These are phyloP conservation scores for Drosophila mayri DNA, from an alignment of 1,140 invertebrate species.

Conservation along the genomic window DNA sequence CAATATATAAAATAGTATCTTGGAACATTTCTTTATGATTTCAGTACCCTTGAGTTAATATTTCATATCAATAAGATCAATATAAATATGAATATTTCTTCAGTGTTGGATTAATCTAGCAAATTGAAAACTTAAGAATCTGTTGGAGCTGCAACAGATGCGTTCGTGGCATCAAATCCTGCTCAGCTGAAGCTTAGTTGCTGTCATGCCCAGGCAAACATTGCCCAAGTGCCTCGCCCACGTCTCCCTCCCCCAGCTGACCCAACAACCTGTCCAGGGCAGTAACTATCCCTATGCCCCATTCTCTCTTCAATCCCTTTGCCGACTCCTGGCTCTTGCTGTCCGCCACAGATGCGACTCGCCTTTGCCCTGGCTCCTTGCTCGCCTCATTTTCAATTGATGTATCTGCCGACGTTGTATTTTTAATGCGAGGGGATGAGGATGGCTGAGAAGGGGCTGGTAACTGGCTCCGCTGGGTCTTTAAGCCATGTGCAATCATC, in stretches of 20 bases:
- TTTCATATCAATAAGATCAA: too few relatives aligned
- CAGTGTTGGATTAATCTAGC: conserved; percentile 10
- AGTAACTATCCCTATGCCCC: conserved; percentile 15
- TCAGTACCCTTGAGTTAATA: too few relatives aligned
- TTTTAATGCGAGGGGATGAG: conserved; percentile 48
- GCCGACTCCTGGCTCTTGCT: conserved; percentile 30
- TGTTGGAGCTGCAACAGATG: conserved; percentile 49
- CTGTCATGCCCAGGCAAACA: conserved; percentile 40
- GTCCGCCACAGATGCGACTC: conserved; percentile 43
- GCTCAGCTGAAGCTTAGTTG: conserved; percentile 35
- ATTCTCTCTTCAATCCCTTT: background rate
- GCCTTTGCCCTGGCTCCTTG: conserved; percentile 10
- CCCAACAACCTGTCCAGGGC: conserved; percentile 7
- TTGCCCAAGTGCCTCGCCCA: conserved; percentile 5
- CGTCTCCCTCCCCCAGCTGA: background rate
- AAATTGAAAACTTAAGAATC: conserved; percentile 52
- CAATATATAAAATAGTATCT: background rate
- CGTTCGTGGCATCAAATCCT: conserved; percentile 9
- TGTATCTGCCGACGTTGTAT: conserved; percentile 55
- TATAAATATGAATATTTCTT: background rate
- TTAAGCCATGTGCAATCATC: conserved; percentile 76
- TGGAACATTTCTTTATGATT: background rate
- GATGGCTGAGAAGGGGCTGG: background rate
- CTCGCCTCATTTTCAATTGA: conserved; percentile 75
- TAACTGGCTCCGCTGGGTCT: conserved; percentile 51